Evolutionary conservation across 2,797 vertebrate genomes (phyloP), one percentile per base, ranked within the genome.

Genomic region (Acanthurus leucopareius): DNA sequence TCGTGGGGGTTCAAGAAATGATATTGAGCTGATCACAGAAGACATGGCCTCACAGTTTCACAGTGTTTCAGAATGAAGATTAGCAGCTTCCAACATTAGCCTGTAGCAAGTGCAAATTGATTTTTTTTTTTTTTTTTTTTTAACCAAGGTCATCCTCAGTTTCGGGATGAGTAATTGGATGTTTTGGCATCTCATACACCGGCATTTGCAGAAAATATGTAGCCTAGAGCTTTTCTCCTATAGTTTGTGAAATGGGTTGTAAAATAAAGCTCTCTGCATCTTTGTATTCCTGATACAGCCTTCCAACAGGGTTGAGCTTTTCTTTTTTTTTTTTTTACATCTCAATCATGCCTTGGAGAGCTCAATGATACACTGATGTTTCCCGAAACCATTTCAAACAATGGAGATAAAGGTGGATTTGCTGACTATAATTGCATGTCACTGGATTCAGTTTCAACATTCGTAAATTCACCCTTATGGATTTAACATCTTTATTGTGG

Each of bases 91-190:
- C 35, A 69, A 79, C 64, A 47, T 75, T 61, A 69, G 69, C 59
- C 67, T 67, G 60, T 74, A 56, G 72, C 52, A 69, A 68, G 77
- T 61, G 45, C 38, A 79, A 81, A 81, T 84, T 40, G 52, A 83
- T n/a, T n/a, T n/a, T n/a, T n/a, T 69, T 42, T 67, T 38, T 51
- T 68, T 38, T 51, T 25, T 49, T 54, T 76, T 54, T 40, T 32
- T 13, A 45, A 75, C 44, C 75, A 83, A 89, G 86, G 83, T 83
- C 70, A 77, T 69, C 52, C 38, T 59, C 45, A 66, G 68, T 73
- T 57, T 44, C 53, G 15, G 61, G 51, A 52, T 77, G 79, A 86
- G 25, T 71, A 73, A 82, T 74, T 19, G 19, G 69, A 80, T 73
- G 58, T 80, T 75, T 84, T 76, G 69, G 54, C 62, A 69, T 17